A percentile compares a stretch with the other conserved stretches of the same genome.
These are phyloP conservation scores for Machaerirhynchus nigripectus DNA, from an alignment of 2,113 vertebrate species.

Conservation along the genomic window DNA sequence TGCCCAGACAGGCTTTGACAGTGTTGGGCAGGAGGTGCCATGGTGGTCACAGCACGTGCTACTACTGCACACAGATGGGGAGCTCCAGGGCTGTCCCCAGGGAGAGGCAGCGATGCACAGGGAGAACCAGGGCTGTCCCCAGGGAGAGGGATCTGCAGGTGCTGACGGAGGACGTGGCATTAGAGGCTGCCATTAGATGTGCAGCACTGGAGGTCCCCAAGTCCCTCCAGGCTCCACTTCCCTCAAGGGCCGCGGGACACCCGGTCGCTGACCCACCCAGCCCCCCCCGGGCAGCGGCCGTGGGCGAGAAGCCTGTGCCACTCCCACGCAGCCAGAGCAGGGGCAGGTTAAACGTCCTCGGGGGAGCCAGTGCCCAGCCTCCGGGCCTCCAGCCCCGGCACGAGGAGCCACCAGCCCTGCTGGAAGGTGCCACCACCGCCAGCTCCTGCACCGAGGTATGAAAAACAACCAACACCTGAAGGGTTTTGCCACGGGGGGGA, in stretches of 20 bases:
- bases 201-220: background rate
- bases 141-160: background rate
- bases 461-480: background rate
- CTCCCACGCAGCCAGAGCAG: rapidly evolving
- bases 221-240: background rate
- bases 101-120: rapidly evolving
- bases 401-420: background rate
- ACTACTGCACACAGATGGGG: rapidly evolving
- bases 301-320: rapidly evolving
- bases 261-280: background rate
- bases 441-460: rapidly evolving
- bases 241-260: rapidly evolving
- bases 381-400: background rate
- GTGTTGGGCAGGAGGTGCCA: background rate
- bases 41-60: rapidly evolving
- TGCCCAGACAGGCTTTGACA: background rate
- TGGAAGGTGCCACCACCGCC: rapidly evolving
- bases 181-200: background rate
- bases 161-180: rapidly evolving
- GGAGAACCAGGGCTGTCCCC: background rate
- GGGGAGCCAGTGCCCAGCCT: background rate
- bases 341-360: rapidly evolving
- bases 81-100: background rate
- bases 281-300: rapidly evolving
- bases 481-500: conserved; percentile 45